Percentiles rank a stretch among this genome's conserved stretches.
Conservation (phyloP, 2,113 vertebrate species). For the Oplegnathus fasciatus region DNA sequence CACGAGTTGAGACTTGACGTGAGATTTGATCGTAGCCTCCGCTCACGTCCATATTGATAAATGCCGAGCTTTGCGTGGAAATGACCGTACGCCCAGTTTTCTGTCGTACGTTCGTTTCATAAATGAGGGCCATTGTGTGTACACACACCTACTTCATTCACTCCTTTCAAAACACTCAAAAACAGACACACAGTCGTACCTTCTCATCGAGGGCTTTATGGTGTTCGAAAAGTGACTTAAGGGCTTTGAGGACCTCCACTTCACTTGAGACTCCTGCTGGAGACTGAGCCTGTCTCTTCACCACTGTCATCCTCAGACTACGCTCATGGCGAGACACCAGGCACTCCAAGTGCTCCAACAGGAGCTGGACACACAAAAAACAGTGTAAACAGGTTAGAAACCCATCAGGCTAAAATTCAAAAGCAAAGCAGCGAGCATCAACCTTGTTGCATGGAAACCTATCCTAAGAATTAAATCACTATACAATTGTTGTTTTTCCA, state of each 20-base stretch:
- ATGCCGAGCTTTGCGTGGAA: too few relatives aligned
- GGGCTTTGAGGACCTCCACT: slow-evolving; percentile 98
- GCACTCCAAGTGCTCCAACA: slow-evolving; percentile 96
- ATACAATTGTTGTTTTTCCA: neutral
- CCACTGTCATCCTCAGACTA: slow-evolving; percentile 97
- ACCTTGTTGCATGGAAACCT: neutral
- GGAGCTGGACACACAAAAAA: slow-evolving; percentile 83
- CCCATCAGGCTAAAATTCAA: neutral
- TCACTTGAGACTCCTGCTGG: slow-evolving; percentile 98
- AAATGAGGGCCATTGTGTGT: too few relatives aligned
- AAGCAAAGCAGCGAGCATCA: neutral
- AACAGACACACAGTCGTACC: slow-evolving; percentile 77
- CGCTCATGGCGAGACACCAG: slow-evolving; percentile 96
- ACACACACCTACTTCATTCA: neutral
- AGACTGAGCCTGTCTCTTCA: slow-evolving; percentile 96
- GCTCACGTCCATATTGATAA: too few relatives aligned
- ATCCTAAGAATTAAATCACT: neutral
- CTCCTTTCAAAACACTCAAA: neutral
- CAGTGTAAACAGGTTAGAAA: neutral
- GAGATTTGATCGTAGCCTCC: too few relatives aligned
- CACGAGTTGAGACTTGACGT: too few relatives aligned
- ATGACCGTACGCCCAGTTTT: too few relatives aligned
- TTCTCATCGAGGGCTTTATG: slow-evolving; percentile 99
- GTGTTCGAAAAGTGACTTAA: slow-evolving; percentile 98
- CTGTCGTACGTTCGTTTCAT: too few relatives aligned